Conservation (phyloP, 2,888 invertebrate genomes). For the Phengaris alcon region DNA sequence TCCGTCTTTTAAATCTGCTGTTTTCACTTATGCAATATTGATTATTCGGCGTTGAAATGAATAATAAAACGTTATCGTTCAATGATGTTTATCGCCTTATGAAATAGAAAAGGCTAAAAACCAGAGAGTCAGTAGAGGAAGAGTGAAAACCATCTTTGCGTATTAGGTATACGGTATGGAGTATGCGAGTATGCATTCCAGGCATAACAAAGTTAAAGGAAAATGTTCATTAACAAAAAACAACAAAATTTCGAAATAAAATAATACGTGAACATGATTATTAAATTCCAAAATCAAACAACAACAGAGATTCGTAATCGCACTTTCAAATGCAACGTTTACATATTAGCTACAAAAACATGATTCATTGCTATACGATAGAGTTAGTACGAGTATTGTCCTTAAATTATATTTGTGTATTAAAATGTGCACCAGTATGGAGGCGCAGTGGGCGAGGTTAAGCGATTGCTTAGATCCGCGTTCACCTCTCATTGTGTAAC, state of each 20-base stretch:
- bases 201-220: neutral
- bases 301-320: neutral
- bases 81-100: neutral
- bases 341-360: slow-evolving; percentile 25
- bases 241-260: neutral
- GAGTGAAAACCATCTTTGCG: no score
- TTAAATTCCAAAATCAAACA: slow-evolving; percentile 1
- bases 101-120: neutral
- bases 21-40: neutral
- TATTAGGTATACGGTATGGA: no score
- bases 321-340: slow-evolving; percentile 17
- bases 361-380: slow-evolving; percentile 16
- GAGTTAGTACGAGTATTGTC: slow-evolving; percentile 16
- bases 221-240: neutral
- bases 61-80: neutral
- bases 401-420: slow-evolving; percentile 32
- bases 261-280: neutral
- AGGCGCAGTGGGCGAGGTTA: slow-evolving; percentile 77
- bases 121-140: no score
- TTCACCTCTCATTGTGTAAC: slow-evolving; percentile 79
- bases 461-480: slow-evolving; percentile 80
- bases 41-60: neutral
- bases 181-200: no score
- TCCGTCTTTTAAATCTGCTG: neutral
- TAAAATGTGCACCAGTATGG: slow-evolving; percentile 48